Base-by-base conservation (phyloP, 2,888 invertebrate genomes). In the Antheraea assamensis region DNA sequence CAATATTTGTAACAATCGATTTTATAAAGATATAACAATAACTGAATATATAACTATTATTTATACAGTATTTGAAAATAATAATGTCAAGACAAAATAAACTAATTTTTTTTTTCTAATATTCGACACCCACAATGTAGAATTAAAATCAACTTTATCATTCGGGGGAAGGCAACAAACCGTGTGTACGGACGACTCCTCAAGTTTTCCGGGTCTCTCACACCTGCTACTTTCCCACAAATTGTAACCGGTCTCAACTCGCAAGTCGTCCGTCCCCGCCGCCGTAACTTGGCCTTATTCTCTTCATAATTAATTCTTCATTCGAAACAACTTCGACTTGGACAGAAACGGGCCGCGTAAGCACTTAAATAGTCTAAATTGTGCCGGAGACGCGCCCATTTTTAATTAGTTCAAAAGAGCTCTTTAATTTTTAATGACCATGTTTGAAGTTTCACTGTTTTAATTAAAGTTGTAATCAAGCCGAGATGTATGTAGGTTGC, bases 241-340 rank as follows among this genome's bases (percentile, higher is more conserved):
- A 92, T 91, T 92, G 92, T 92, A 90, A 89, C 92, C 88, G 87
- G 88, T 87, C 86, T 83, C 85, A 91, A 90, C 88, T 92, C 86
- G 85, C 89, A 90, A 92, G 89, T 90, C 88, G 87, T 79, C 86
- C 87, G 85, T 84, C 83, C 84, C 84, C 79, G 83, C 80, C 83
- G 80, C 81, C 85, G 83, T 74, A 92, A 91, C 87, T 92, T 91
- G 85, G 86, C 87, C 91, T 89, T 87, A 85, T 83, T 85, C 85
- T 87, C 90, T 92, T 92, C 93, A 93, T 94, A 94, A 94, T 94
- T 94, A 94, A 94, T 94, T 94, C 94, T 94, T 94, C 93, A 94
- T 92, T 93, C 92, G 89, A 90, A 89, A 90, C 90, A 92, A 94
- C 89, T 94, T 88, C 83, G 85, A 87, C 87, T 89, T 90, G 92